A percentile compares a stretch with the other conserved stretches of the same genome.
These are phyloP conservation scores for Eriocheir sinensis DNA, from an alignment of 1,140 invertebrate genomes.

Conservation along the genomic window DNA sequence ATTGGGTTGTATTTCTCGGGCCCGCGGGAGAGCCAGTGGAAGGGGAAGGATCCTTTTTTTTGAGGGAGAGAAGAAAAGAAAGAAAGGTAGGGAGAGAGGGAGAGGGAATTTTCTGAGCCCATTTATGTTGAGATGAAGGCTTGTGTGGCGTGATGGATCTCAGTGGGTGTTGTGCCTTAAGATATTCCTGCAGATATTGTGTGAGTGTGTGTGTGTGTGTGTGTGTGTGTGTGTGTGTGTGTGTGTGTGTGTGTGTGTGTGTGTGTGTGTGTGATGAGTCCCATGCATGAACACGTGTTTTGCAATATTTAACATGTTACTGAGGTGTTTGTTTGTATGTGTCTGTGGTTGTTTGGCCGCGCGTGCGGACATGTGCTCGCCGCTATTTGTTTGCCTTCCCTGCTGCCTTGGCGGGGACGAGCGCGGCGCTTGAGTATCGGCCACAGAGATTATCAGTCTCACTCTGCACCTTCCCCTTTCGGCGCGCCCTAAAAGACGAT, in stretches of 20 bases:
- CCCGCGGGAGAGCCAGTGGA: neutral
- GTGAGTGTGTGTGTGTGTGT: slow-evolving; percentile 8
- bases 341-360: neutral
- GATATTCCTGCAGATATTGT: neutral
- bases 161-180: neutral
- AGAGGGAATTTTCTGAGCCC: neutral
- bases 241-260: neutral
- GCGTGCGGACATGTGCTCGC: neutral
- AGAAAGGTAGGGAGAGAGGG: no score
- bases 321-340: neutral
- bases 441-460: neutral
- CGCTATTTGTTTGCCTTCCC: neutral
- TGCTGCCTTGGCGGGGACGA: neutral
- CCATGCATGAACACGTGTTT: neutral
- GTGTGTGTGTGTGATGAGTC: neutral
- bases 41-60: neutral
- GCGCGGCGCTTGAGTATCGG: neutral
- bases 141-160: neutral
- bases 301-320: neutral
- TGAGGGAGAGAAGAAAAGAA: no score
- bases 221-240: slow-evolving; percentile 19
- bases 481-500: neutral
- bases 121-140: neutral
- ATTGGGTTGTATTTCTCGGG: slow-evolving; percentile 13
- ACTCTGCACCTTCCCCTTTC: neutral